These are phyloP conservation scores for Brachypodius melanocephalos DNA, from an alignment of 2,113 vertebrate genomes.

Conservation along the genomic window DNA sequence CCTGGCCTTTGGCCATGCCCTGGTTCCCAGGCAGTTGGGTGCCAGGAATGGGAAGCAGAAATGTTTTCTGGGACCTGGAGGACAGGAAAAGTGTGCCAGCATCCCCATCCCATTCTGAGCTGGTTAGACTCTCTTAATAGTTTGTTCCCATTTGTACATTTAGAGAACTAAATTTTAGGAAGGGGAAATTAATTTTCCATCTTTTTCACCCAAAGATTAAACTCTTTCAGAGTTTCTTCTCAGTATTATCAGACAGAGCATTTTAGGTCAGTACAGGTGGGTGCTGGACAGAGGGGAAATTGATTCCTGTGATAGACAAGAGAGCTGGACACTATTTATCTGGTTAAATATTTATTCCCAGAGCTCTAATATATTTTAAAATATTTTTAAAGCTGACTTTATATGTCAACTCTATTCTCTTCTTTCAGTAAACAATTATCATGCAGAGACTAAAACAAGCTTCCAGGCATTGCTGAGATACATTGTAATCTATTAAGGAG, in stretches of 20 bases:
- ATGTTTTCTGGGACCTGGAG: no score
- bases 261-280: background rate
- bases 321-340: background rate
- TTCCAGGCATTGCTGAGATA: background rate
- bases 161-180: background rate
- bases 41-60: background rate
- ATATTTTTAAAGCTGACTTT: background rate
- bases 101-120: background rate
- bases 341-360: background rate
- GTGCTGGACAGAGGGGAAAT: background rate
- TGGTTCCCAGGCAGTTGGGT: fast-evolving
- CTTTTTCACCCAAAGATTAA: background rate
- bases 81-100: background rate
- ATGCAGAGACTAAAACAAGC: background rate
- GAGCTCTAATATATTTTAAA: background rate
- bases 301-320: background rate
- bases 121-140: background rate
- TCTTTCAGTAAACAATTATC: background rate
- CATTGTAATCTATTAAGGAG: background rate
- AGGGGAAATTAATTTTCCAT: background rate
- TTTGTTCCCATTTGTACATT: background rate
- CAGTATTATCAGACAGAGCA: background rate
- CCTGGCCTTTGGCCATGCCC: fast-evolving
- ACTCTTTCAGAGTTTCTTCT: background rate
- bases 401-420: background rate